phyloP scores from a whole-genome alignment of 2,113 vertebrate species.

The Myodes glareolus region DNA sequence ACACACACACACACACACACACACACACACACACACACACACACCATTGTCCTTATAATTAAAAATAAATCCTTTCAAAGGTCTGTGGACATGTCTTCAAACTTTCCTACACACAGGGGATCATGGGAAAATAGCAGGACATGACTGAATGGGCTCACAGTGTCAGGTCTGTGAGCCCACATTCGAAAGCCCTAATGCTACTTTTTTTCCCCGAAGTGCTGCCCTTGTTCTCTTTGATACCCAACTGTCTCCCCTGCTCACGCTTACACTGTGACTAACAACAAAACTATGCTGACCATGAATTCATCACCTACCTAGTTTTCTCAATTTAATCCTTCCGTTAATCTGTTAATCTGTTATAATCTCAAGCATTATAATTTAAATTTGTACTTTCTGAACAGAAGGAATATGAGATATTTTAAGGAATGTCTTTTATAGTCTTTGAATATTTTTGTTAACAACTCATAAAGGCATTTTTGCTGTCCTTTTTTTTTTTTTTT shows the following conservation, averaged over 20 bases:
- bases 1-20: background rate
- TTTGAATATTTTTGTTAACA: background rate
- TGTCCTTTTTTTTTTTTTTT: background rate
- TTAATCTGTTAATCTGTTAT: slow-evolving; percentile 2
- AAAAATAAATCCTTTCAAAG: background rate
- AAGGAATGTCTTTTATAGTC: background rate
- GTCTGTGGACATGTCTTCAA: background rate
- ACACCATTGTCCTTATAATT: background rate
- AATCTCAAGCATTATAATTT: background rate
- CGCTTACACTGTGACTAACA: background rate
- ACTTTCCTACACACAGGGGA: background rate
- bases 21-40: background rate
- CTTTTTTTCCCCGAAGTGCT: background rate
- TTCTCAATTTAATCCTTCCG: background rate
- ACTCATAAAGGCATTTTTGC: background rate
- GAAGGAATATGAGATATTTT: background rate
- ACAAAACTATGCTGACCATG: background rate
- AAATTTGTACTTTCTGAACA: slow-evolving; percentile 30
- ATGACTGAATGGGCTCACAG: background rate
- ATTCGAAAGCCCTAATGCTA: background rate
- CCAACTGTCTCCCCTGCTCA: background rate
- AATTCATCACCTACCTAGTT: background rate
- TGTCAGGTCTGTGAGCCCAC: background rate
- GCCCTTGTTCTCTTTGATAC: background rate
- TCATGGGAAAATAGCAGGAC: background rate